These are phyloP conservation scores for Bradypodion pumilum DNA, from an alignment of 2,797 vertebrate genomes.

Conservation along the genomic window DNA sequence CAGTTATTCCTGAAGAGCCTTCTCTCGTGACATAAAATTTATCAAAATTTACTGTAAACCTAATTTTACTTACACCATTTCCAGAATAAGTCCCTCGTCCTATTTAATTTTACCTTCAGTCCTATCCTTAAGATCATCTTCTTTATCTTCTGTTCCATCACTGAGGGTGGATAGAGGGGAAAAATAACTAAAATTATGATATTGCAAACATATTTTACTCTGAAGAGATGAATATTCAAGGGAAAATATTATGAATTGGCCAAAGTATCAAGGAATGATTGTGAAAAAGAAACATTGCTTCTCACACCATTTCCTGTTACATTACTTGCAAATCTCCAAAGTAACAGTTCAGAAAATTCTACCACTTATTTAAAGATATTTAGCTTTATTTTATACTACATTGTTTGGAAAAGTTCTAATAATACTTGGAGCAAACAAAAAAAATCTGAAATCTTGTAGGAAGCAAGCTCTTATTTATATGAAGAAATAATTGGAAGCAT, in stretches of 20 bases:
- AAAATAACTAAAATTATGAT: conserved; percentile 33
- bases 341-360: conserved; percentile 41
- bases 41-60: conserved; percentile 26
- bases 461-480: conserved; percentile 74
- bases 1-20: accelerated
- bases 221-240: conserved; percentile 53
- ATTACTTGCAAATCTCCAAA: conserved; percentile 36
- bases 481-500: conserved; percentile 62
- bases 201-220: conserved; percentile 44
- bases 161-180: conserved; percentile 71
- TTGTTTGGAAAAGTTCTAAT: background rate
- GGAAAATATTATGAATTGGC: conserved; percentile 58
- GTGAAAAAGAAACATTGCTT: conserved; percentile 73
- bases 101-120: conserved; percentile 80
- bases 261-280: conserved; percentile 50
- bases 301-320: conserved; percentile 72
- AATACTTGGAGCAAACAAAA: conserved; percentile 16
- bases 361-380: conserved; percentile 28
- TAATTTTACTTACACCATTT: background rate
- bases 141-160: conserved; percentile 91
- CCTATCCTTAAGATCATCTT: conserved; percentile 83
- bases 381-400: background rate
- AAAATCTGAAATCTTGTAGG: conserved; percentile 74
- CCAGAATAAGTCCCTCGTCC: background rate
- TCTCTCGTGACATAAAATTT: background rate